Base-by-base conservation (phyloP, 2,113 vertebrate species). In the Centropus bengalensis region DNA sequence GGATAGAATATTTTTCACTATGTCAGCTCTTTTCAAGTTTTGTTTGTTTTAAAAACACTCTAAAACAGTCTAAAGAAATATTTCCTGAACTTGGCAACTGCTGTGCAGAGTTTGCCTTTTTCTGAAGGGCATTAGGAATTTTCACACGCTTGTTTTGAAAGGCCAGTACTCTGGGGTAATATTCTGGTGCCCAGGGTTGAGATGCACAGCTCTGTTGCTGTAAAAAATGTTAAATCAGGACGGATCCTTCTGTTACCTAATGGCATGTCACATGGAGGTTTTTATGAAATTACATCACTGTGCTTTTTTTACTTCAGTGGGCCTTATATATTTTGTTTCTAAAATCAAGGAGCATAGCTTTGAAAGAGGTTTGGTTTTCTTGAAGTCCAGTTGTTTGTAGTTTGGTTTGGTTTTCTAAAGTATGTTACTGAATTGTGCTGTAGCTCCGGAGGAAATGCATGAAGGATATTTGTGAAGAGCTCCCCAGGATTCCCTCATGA, bases 111-210 rank as follows among this genome's bases (percentile, higher is more conserved):
- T 42, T 93, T 92, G 28, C 42, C 24, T 68, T 88, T 88, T 96
- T 76, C 51, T 86, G 58, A 91, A 67, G 38, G 47, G 44, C 32
- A 47, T 77, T 51, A 84, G 67, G 51, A 91, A 79, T 94, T 94
- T 94, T 95, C 78, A 67, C 70, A 62, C 4, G 5, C 60, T 84
- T 83, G 26, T 91, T 96, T 86, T 88, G 87, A 93, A 86, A 94
- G 64, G 60, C 45, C 38, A 55, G 60, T 75, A 71, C 36, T 36
- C 36, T 36, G 56, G 93, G 93, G 42, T 47, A 91, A 55, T 66
- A 33, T 26, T 67, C 58, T 69, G 33, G 38, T 93, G 44, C 32
- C 51, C 1, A 0, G 33, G 38, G 51, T 88, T 33, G 44, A 67
- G 55, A 63, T 63, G 16, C n/a, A 64, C 18, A 70, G 22, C 56